phyloP scores from a whole-genome alignment of 2,797 vertebrate genomes.

The Pelochelys cantorii region DNA sequence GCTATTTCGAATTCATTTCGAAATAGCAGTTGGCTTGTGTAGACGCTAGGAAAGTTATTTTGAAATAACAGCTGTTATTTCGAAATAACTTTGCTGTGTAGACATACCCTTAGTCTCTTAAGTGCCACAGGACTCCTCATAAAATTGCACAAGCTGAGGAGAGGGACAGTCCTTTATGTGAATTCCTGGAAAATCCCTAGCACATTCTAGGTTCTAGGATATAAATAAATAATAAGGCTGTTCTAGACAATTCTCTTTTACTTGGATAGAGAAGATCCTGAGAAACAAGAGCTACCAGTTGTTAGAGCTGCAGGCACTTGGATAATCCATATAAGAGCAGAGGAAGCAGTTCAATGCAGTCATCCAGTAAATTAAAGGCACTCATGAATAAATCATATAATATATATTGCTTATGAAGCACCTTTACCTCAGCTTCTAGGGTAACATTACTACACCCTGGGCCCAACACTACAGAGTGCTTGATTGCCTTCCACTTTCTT shows the following conservation, averaged over 20 bases:
- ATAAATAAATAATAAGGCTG: neutral
- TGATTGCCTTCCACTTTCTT: neutral
- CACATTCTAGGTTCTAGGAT: neutral
- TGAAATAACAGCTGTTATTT: too few relatives aligned
- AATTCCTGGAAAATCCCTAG: neutral
- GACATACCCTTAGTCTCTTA: too few relatives aligned
- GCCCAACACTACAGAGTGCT: neutral
- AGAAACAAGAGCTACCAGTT: neutral
- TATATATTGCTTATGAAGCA: neutral
- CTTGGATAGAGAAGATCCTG: neutral
- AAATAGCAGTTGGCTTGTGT: too few relatives aligned
- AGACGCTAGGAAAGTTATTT: too few relatives aligned
- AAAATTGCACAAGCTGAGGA: neutral
- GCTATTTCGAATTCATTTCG: too few relatives aligned
- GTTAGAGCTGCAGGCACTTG: neutral
- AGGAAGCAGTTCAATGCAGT: neutral
- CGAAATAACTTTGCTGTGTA: too few relatives aligned
- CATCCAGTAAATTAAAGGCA: constrained; percentile 18
- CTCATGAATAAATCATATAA: neutral
- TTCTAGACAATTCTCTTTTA: neutral
- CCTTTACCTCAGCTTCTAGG: neutral
- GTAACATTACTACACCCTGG: fast-evolving
- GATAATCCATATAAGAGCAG: neutral
- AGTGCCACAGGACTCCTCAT: too few relatives aligned
- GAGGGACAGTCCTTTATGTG: neutral